Base-by-base conservation (phyloP, 1,140 invertebrate genomes). In the Papilio machaon region DNA sequence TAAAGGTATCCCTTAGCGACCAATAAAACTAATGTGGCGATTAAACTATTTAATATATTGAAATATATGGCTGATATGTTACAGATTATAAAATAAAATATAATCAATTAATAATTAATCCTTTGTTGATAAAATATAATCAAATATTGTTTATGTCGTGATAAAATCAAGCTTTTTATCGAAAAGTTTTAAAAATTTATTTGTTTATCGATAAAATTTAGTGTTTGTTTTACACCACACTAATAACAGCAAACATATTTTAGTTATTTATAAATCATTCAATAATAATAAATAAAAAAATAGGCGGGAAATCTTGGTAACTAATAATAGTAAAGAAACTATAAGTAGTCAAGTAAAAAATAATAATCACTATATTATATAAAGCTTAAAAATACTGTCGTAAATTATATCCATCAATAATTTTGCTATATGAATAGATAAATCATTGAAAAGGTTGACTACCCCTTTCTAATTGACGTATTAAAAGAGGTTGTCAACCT, bases 401-500 rank as follows among this genome's bases (percentile, higher is more conserved):
- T 58, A 19, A 58, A 58, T n/a, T 1, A 58, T 19, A 58, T 58
- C n/a, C n/a, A 58, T 19, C n/a, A n/a, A 58, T 58, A 58, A n/a
- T 17, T 17, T 54, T 19, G 7, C 17, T 58, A 58, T 10, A 49
- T 19, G 15, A 2, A 19, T 58, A n/a, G 17, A 64, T 30, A 30
- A 3, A 64, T 30, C 2, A 13, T 11, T 30, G 9, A 30, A 64
- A 64, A 64, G 60, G 60, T 64, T 64, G 23, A 64, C 10, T 23
- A 64, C 23, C n/a, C 19, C 58, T 64, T 30, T 35, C 11, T 6
- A 13, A 30, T 30, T 11, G 58, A 64, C 19, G 60, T 10, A 64
- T 64, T 30, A 64, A 35, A 30, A 64, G 60, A 30, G 60, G 19
- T 64, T 35, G 60, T 64, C 60, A 64, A 64, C 60, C 60, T 64